Evolutionary conservation across 2,113 vertebrate species (phyloP).

Genomic region (Leptodactylus fuscus): DNA sequence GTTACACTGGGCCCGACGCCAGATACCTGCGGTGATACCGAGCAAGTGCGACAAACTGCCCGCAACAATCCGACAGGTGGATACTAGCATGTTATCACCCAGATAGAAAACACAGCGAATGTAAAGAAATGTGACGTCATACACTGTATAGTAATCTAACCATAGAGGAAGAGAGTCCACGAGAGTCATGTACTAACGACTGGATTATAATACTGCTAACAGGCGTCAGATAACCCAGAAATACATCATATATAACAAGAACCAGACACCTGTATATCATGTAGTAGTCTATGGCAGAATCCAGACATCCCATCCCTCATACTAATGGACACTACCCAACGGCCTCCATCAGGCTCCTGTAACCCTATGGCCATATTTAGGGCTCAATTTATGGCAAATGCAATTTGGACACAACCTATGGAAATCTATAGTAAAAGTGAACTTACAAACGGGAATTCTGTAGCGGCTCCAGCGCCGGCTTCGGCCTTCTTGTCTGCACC

Average conservation of each 20-base stretch:
- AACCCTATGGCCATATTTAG: too few species aligned
- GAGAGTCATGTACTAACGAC: not conserved
- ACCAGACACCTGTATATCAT: too few species aligned
- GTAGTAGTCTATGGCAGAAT: too few species aligned
- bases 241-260: too few species aligned
- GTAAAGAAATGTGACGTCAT: too few species aligned
- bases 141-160: not conserved
- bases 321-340: too few species aligned
- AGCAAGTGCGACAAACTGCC: not conserved
- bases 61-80: not conserved
- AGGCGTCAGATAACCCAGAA: too few species aligned
- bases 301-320: too few species aligned
- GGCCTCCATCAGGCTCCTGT: too few species aligned
- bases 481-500: conserved; percentile 98
- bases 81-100: not conserved
- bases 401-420: too few species aligned
- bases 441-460: conserved; percentile 99
- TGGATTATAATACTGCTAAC: not conserved
- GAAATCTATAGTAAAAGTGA: too few species aligned
- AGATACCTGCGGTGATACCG: not conserved
- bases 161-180: not conserved
- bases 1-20: not conserved
- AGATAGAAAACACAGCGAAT: not conserved
- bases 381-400: too few species aligned
- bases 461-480: conserved; percentile 94